Base-by-base conservation (phyloP, 2,113 vertebrate genomes). In the Arvicanthis niloticus region DNA sequence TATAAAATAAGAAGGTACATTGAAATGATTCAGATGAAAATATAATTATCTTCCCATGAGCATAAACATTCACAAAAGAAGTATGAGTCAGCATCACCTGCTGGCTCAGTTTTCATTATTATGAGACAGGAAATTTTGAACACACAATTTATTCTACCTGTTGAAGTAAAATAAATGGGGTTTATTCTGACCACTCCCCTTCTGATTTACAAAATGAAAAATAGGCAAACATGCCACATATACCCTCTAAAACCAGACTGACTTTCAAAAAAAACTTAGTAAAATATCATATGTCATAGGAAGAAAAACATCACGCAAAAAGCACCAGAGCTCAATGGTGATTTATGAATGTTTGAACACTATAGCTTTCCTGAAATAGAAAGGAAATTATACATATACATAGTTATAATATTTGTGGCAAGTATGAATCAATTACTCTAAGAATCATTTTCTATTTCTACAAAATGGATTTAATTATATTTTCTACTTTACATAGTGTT, bases 41-140 rank as follows among this genome's bases (percentile, higher is more conserved):
- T 96, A 96, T 94, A 91, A 97, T 97, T 93, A 96, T 95, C 92
- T 98, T 72, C 42, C 91, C 88, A 89, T 94, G 96, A 98, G 96
- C 80, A 85, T 70, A 94, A 58, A 89, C 62, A 78, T 95, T 94
- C 78, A 92, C 92, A 87, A 91, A 93, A 94, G 75, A 95, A 97
- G 93, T 82, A 95, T 85, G 94, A 95, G 91, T 84, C 87, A 10
- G 75, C 24, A 60, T 96, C 91, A 93, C 82, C 81, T 96, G 94
- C 75, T 45, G 82, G 86, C 91, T 96, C 92, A 92, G 86, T 93
- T 98, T 94, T 96, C 82, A 12, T 90, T 96, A 91, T 84, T 95
- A 96, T 96, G 88, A 97, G 96, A 94, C 89, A 98, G 97, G 97
- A 98, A 98, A 98, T 97, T 96, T 96, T 92, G 96, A 96, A 89